A percentile compares a stretch with the other conserved stretches of the same genome.
Conservation (phyloP, 1,140 invertebrate genomes). For the Dreissena rostriformis region DNA sequence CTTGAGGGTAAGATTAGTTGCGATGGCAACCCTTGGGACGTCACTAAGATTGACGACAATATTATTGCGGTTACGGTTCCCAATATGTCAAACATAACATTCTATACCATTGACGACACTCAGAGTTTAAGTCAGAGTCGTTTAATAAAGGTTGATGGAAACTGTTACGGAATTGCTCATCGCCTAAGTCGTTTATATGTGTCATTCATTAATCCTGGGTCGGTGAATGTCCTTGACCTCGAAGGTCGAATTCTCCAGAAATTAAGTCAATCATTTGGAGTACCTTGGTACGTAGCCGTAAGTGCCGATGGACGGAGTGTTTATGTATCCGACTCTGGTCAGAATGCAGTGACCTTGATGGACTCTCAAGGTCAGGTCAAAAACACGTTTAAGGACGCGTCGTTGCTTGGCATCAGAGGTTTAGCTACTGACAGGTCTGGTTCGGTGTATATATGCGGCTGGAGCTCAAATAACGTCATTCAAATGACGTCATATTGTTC, state of each 20-base stretch:
- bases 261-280: background rate
- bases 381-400: background rate
- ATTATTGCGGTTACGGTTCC: background rate
- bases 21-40: background rate
- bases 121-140: background rate
- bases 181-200: background rate
- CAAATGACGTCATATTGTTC: constrained; percentile 2
- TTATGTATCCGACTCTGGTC: background rate
- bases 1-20: background rate
- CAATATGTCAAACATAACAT: background rate
- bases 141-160: background rate
- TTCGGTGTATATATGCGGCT: background rate
- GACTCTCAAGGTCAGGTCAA: background rate
- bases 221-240: background rate
- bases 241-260: background rate
- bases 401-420: background rate
- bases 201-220: background rate
- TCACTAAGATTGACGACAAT: background rate
- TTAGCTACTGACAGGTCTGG: background rate
- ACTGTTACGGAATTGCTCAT: background rate
- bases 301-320: background rate
- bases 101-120: background rate
- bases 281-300: background rate
- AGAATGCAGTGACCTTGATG: background rate
- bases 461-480: background rate